Evolutionary conservation across 2,113 vertebrate genomes (phyloP), one percentile per base, ranked within the genome.

Genomic region (Bothrops jararaca): DNA sequence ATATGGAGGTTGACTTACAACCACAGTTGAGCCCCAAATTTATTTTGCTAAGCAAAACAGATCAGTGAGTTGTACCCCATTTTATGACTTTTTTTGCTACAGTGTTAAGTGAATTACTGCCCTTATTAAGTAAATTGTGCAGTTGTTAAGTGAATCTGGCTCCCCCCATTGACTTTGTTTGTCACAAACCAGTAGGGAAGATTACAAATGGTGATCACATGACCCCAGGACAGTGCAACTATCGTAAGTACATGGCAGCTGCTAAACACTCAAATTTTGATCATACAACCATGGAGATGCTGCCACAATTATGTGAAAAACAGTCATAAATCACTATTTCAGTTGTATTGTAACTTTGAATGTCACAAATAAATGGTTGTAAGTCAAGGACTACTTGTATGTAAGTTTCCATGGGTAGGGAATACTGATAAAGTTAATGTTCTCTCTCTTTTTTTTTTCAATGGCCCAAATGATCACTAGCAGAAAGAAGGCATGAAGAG

Each of bases 391-490:
- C 60, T 69, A 69, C 29, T 24, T 58, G 57, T 58, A 64, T 64
- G 13, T 64, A 39, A 18, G 69, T 6, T 80, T 80, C 34, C 69
- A 8, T 39, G 69, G n/a, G 18, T 94, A 89, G 92, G 10, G 13
- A 56, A 45, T 4, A 39, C 45, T 53, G 48, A 85, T 50, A 39
- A 95, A 92, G 34, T 69, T 86, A 26, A 23, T 10, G 1, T 88
- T 42, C 56, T 0, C 11, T 60, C 24, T 1, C 11, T 26, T 11
- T 3, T 24, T 9, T 58, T 60, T 69, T 5, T 64, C 64, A 13
- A 88, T 80, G n/a, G 11, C 90, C 85, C 92, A n/a, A 50, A 89
- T 85, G 23, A 90, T 96, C 2, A 95, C 20, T 94, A 57, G n/a
- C 0, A 29, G 0, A 0, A 2, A 93, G 15, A 58, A n/a, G 90